Percentiles rank a stretch among this genome's conserved stretches.
These are phyloP conservation scores for Mixornis gularis DNA, from an alignment of 2,113 vertebrate species.

Conservation along the genomic window DNA sequence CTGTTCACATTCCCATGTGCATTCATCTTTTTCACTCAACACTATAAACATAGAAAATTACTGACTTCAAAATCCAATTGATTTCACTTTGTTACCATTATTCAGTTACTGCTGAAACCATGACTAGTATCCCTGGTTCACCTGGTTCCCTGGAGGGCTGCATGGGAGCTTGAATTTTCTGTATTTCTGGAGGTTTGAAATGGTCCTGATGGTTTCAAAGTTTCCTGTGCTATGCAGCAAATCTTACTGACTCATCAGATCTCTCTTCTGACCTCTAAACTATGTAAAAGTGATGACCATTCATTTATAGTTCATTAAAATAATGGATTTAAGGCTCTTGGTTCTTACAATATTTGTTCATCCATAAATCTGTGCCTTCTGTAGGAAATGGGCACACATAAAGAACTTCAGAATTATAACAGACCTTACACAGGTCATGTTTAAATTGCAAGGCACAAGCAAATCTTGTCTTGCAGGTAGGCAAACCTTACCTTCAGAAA, in stretches of 20 bases:
- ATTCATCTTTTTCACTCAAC: constrained; percentile 28
- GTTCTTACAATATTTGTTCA: background rate
- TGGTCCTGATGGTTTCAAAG: background rate
- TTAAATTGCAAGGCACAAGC: background rate
- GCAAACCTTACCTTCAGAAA: background rate
- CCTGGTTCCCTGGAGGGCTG: background rate
- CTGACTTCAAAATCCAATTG: background rate
- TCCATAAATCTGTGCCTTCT: background rate
- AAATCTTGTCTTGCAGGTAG: background rate
- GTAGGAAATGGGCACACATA: background rate
- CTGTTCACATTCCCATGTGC: background rate
- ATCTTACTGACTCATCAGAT: background rate
- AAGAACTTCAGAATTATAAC: background rate
- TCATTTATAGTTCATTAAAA: background rate
- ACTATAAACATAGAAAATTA: background rate
- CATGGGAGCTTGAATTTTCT: background rate
- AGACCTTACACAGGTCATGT: background rate
- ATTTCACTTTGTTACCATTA: background rate
- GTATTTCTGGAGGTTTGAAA: background rate
- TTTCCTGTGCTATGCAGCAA: background rate
- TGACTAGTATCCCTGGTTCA: background rate
- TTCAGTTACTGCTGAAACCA: background rate
- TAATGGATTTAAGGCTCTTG: background rate
- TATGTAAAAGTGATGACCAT: background rate
- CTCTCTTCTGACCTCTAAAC: background rate